Evolutionary conservation across 2,113 vertebrate species (phyloP).

Genomic region (Hypanus sabinus): DNA sequence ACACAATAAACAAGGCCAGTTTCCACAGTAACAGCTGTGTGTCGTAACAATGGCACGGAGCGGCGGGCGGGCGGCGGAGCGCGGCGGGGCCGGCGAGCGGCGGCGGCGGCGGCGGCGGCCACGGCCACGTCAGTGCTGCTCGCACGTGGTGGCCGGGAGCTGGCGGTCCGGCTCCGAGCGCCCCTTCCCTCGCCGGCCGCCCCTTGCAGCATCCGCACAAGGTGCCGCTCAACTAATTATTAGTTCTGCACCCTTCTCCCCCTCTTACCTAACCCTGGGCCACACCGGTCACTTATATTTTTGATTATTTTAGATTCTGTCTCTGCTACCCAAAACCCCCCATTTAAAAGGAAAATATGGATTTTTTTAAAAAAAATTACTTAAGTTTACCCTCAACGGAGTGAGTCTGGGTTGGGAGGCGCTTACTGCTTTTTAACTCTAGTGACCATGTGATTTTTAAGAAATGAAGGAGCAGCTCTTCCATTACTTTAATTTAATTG

Average conservation of each 20-base stretch:
- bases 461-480: not conserved
- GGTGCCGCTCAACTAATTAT: not conserved
- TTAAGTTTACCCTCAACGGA: not conserved
- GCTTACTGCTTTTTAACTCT: not conserved
- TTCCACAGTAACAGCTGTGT: conserved; percentile 32
- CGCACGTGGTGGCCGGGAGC: conserved; percentile 19
- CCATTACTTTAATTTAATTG: not conserved
- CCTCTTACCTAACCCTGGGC: not conserved
- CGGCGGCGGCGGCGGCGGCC: not conserved
- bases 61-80: not conserved
- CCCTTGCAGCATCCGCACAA: not conserved
- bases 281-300: not conserved
- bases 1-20: conserved; percentile 21
- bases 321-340: not conserved
- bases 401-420: not conserved
- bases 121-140: conserved; percentile 5
- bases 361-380: no score
- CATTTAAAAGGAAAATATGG: no score
- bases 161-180: not conserved
- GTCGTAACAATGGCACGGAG: conserved; percentile 18
- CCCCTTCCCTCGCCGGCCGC: not conserved
- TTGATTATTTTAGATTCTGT: not conserved
- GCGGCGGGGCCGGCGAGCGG: no score
- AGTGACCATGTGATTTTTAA: not conserved
- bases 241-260: not conserved